phyloP scores from a whole-genome alignment of 1,140 invertebrate genomes.

The Planococcus citri region DNA sequence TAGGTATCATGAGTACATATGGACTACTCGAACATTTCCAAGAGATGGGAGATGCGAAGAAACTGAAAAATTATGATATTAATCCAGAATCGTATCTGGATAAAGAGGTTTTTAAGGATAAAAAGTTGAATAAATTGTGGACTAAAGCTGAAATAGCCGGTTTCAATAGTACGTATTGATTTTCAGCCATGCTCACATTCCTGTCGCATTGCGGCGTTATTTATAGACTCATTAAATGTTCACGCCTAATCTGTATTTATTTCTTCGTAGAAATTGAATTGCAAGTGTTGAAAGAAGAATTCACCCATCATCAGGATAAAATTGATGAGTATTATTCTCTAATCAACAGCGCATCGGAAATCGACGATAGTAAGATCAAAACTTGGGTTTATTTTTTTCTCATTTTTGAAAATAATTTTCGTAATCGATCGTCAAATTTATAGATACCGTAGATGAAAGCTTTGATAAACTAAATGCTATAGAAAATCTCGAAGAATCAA shows the following conservation, averaged over 20 bases:
- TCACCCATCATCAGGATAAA: slow-evolving; percentile 82
- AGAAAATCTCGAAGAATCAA: slow-evolving; percentile 43
- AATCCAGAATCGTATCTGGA: slow-evolving; percentile 39
- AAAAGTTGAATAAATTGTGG: slow-evolving; percentile 82
- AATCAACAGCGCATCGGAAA: slow-evolving; percentile 48
- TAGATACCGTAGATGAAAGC: slow-evolving; percentile 37
- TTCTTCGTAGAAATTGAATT: slow-evolving; percentile 54
- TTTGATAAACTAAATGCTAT: slow-evolving; percentile 42
- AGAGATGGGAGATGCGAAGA: slow-evolving; percentile 43
- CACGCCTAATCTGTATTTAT: slow-evolving; percentile 22
- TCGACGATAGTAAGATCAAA: background rate
- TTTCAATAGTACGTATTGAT: slow-evolving; percentile 47
- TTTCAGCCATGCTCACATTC: slow-evolving; percentile 9
- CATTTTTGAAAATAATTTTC: slow-evolving; percentile 16
- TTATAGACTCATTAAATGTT: slow-evolving; percentile 12
- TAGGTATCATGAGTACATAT: slow-evolving; percentile 67
- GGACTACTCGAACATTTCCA: slow-evolving; percentile 67
- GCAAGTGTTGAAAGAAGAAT: slow-evolving; percentile 73
- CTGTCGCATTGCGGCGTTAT: too few relatives aligned
- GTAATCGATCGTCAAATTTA: slow-evolving; percentile 14
- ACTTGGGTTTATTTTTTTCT: slow-evolving; percentile 29
- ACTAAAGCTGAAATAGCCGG: slow-evolving; percentile 72
- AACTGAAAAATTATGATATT: slow-evolving; percentile 45
- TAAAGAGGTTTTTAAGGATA: slow-evolving; percentile 73
- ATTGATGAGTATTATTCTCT: slow-evolving; percentile 77